Evolutionary conservation across 1,140 invertebrate species (phyloP), one percentile per base, ranked within the genome.

Genomic region (Phenacoccus solenopsis): DNA sequence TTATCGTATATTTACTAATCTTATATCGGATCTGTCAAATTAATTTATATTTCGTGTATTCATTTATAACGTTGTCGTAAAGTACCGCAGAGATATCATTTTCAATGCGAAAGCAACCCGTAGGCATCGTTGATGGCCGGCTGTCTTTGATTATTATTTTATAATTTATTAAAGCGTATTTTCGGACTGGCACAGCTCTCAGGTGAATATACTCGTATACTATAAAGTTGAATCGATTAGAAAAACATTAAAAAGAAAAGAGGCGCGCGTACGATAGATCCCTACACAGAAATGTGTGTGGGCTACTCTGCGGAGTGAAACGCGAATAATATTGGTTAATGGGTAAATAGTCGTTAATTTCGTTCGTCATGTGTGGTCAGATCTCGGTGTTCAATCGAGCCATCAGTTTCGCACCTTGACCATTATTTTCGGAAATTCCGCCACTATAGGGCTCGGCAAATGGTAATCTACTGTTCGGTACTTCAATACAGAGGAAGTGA

Each of bases 1-100:
- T 49, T 49, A 49, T 49, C 38, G 38, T 49, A 49, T 49, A 49
- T 49, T 49, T 49, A 49, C 38, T 49, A 49, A 49, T 49, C 38
- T 49, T 16, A 49, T 49, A 49, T 49, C 20, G 16, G 38, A 49
- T 49, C 38, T 49, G 38, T 49, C 38, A 49, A 49, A 49, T 49
- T 49, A 49, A 49, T 49, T 49, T 49, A 49, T 49, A 49, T 49
- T 49, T 49, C 38, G 38, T 49, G 38, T 49, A 49, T 49, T 49
- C 38, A 49, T 49, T 49, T 49, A 49, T 49, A 49, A 49, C 38
- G 38, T 49, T n/a, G 38, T 49, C 38, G 38, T 49, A 49, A 49
- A 16, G 20, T 49, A 49, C 38, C 12, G 16, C 16, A 2, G 3
- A n/a, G 38, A 49, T 49, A 49, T 49, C 38, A 49, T 49, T 49